Conservation (phyloP, 1,140 invertebrate species). For the Microplitis mediator region DNA sequence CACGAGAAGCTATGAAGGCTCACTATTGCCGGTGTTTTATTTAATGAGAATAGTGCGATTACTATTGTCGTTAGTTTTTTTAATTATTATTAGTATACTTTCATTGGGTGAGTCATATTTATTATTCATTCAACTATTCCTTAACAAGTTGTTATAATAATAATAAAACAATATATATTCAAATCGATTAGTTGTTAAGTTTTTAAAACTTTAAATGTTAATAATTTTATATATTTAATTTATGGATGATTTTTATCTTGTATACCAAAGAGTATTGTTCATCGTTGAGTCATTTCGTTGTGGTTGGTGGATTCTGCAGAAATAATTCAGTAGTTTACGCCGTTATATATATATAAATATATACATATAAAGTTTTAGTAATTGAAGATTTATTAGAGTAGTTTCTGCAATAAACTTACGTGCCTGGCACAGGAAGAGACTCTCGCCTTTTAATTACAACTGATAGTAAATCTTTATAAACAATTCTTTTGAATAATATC, state of each 20-base stretch:
- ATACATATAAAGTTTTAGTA: not conserved
- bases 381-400: constrained; percentile 27
- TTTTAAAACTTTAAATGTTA: not conserved
- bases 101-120: constrained; percentile 1
- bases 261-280: not conserved
- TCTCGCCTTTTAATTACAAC: not conserved
- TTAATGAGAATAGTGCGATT: not conserved
- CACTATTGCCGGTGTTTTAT: not conserved
- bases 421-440: constrained; percentile 2
- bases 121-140: not conserved
- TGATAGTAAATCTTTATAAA: not conserved
- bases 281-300: not conserved
- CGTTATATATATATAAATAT: constrained; percentile 15
- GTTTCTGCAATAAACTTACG: constrained; percentile 7
- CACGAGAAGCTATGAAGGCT: not conserved
- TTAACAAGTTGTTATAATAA: not conserved
- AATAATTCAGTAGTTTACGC: not conserved
- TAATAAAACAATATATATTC: not conserved
- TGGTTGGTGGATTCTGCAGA: not conserved
- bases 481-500: not conserved
- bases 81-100: not conserved
- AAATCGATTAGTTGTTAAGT: too few species aligned
- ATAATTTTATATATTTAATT: not conserved
- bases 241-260: not conserved
- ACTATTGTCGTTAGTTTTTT: not conserved